Percentiles rank a stretch among this genome's conserved stretches.
phyloP scores from a whole-genome alignment of 2,888 invertebrate genomes.

The Hyles lineata region DNA sequence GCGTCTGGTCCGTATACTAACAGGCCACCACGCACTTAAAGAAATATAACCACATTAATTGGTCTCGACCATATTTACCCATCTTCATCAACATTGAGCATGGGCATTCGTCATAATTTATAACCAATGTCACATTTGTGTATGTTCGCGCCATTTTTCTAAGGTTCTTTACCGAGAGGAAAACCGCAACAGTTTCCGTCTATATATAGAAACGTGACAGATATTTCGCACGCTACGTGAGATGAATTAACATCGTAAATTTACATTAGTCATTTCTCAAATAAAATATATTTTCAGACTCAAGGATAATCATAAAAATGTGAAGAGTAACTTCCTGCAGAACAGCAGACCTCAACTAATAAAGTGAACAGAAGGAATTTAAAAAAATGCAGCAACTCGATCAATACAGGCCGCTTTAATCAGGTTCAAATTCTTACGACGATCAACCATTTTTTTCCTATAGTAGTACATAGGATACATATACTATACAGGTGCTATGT shows the following conservation, averaged over 20 bases:
- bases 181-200: slow-evolving; percentile 16
- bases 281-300: background rate
- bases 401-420: too few relatives aligned
- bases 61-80: background rate
- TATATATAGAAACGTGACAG: slow-evolving; percentile 14
- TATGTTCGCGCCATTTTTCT: background rate
- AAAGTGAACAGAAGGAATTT: too few relatives aligned
- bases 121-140: background rate
- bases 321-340: too few relatives aligned
- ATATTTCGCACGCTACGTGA: background rate
- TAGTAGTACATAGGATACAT: too few relatives aligned
- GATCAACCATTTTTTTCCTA: too few relatives aligned
- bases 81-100: background rate
- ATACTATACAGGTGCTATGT: too few relatives aligned
- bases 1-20: too few relatives aligned
- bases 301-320: too few relatives aligned
- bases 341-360: too few relatives aligned
- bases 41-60: background rate
- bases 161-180: slow-evolving; percentile 32
- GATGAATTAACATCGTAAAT: background rate
- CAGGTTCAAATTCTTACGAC: too few relatives aligned
- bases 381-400: too few relatives aligned
- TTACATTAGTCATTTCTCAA: background rate
- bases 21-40: background rate
- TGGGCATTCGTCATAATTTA: background rate